Conservation (phyloP, 2,797 vertebrate genomes). For the Streptopelia turtur region DNA sequence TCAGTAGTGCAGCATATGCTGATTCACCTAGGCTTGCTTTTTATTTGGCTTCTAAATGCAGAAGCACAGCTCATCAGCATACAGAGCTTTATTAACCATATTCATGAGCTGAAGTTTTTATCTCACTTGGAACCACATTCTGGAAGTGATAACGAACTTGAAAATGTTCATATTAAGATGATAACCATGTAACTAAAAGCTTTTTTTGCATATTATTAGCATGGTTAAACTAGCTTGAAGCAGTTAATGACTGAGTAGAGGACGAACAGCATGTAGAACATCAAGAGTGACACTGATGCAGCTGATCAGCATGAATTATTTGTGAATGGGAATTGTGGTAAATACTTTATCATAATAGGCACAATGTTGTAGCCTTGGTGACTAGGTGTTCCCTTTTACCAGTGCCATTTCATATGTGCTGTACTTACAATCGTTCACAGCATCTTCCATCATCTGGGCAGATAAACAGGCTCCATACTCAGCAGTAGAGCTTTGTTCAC, state of each 20-base stretch:
- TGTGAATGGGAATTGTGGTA: slow-evolving; percentile 22
- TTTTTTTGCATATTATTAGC: neutral
- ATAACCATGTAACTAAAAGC: slow-evolving; percentile 1
- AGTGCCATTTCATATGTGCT: neutral
- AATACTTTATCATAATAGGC: neutral
- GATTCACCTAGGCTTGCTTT: neutral
- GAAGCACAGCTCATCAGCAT: neutral
- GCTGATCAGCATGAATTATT: neutral
- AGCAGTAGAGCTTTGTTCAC: neutral
- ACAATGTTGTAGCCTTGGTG: neutral
- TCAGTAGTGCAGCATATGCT: neutral
- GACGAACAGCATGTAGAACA: neutral
- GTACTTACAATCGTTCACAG: rapidly evolving
- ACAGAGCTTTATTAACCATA: slow-evolving; percentile 23
- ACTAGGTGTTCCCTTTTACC: neutral
- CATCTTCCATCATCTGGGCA: neutral
- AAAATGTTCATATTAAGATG: neutral
- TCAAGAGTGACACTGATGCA: neutral
- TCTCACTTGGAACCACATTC: slow-evolving; percentile 1
- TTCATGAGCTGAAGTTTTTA: slow-evolving; percentile 39
- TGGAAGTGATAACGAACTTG: slow-evolving; percentile 39
- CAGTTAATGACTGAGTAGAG: neutral
- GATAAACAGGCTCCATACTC: neutral
- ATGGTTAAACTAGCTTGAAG: neutral
- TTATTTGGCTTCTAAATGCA: slow-evolving; percentile 1